Evolutionary conservation across 1,140 invertebrate species (phyloP).

Genomic region (Scaptomyza graminum): DNA sequence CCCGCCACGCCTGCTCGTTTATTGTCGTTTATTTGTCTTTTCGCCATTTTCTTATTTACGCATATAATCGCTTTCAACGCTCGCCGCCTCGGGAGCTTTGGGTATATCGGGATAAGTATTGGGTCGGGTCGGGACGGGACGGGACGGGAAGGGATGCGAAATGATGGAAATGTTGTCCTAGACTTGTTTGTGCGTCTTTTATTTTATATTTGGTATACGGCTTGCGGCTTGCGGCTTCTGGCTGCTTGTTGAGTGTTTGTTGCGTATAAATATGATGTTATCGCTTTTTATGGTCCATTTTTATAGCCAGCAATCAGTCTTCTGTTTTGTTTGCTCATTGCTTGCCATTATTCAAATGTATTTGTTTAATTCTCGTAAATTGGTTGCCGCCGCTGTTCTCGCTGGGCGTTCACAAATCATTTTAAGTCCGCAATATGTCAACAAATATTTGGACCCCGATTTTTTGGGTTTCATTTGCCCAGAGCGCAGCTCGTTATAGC

Average conservation of each 20-base stretch:
- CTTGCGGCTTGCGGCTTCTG: slow-evolving; percentile 19
- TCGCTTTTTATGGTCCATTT: slow-evolving; percentile 82
- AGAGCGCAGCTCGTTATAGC: slow-evolving; percentile 56
- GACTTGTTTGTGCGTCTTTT: slow-evolving; percentile 42
- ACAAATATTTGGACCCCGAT: slow-evolving; percentile 61
- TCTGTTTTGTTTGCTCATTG: slow-evolving; percentile 81
- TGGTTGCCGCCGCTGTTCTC: neutral
- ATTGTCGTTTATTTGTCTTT: slow-evolving; percentile 82
- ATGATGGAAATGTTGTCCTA: slow-evolving; percentile 12
- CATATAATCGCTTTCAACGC: slow-evolving; percentile 82
- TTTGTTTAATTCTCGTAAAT: slow-evolving; percentile 76
- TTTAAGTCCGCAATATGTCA: slow-evolving; percentile 82
- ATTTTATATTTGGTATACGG: slow-evolving; percentile 25
- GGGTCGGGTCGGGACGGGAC: neutral
- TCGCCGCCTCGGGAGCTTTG: slow-evolving; percentile 57
- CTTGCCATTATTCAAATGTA: slow-evolving; percentile 80
- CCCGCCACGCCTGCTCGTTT: slow-evolving; percentile 57
- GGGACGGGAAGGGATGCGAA: neutral
- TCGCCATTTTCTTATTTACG: slow-evolving; percentile 83
- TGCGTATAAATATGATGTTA: slow-evolving; percentile 82
- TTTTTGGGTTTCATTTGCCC: slow-evolving; percentile 17
- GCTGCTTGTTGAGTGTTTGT: slow-evolving; percentile 46
- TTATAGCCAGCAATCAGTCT: slow-evolving; percentile 81
- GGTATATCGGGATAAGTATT: neutral
- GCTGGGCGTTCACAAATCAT: slow-evolving; percentile 71